Percentiles rank a stretch among this genome's conserved stretches.
Conservation (phyloP, 2,113 vertebrate genomes). For the Pycnonotus jocosus region DNA sequence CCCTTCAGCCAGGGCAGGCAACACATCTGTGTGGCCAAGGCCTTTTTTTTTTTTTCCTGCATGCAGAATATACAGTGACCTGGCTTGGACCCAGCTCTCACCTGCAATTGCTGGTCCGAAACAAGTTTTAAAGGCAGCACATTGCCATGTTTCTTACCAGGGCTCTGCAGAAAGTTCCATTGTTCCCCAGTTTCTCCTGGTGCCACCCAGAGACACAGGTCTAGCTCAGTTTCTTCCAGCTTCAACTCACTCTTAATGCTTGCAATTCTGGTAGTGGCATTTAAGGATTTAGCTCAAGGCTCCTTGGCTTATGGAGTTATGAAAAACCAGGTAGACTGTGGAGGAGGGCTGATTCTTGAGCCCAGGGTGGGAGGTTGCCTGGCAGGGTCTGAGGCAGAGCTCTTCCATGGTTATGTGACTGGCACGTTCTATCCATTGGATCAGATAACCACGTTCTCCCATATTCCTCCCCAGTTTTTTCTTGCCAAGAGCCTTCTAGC, state of each 20-base stretch:
- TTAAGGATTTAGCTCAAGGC: background rate
- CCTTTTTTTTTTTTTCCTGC: background rate
- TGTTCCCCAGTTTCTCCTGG: background rate
- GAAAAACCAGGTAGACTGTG: background rate
- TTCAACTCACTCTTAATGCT: background rate
- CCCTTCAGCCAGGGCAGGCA: background rate
- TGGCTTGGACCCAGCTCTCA: background rate
- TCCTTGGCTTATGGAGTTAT: background rate
- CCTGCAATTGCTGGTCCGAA: background rate
- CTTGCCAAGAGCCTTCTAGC: background rate
- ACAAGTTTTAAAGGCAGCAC: background rate
- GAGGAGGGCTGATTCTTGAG: background rate
- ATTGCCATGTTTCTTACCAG: background rate
- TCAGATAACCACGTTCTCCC: background rate
- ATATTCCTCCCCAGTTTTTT: background rate
- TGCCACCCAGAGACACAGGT: background rate
- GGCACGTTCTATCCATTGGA: background rate
- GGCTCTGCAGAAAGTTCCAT: background rate
- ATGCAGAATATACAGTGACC: background rate
- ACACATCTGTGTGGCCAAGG: background rate
- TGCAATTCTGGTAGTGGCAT: background rate
- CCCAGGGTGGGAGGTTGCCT: background rate
- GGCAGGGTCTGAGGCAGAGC: background rate
- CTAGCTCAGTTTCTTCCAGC: background rate
- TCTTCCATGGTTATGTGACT: background rate